Base-by-base conservation (phyloP, 2,888 invertebrate species). In the Aleiodes alternator region DNA sequence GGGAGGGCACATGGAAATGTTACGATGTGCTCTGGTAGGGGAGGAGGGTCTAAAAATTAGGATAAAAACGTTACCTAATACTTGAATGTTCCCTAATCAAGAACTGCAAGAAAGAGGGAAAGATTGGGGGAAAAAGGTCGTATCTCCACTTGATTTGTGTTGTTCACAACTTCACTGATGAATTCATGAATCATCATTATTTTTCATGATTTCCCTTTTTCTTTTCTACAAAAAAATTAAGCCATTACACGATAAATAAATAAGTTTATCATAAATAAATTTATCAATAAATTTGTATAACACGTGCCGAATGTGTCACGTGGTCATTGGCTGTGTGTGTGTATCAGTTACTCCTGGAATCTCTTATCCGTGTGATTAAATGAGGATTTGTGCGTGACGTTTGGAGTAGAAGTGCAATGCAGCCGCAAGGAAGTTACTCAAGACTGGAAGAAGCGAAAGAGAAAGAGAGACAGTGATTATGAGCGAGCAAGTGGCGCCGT, bases 401-500 rank as follows among this genome's bases (percentile, higher is more conserved):
- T 53, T 11, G 53, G 3, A 11, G 12, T 34, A 14, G 55, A n/a
- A 55, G 55, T 55, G 55, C 55, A 55, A 6, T 53, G 9, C 5
- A 53, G 53, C 55, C 55, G 16, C 55, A 55, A 16, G 55, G 55
- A 8, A 55, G n/a, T 55, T n/a, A 55, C 43, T 43, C 9, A 43
- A 11, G 43, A 43, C 43, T 6, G 43, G 0, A 43, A 8, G 11
- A 16, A 55, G 53, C 14, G 5, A 6, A 12, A 53, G 53, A 14
- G 53, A 53, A 3, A n/a, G 55, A 55, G 51, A 12, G 5, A 16
- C 14, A 11, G 14, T 8, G 86, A 87, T 88, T 88, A 88, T 86
- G 86, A 86, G 84, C 85, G 84, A 82, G 85, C 87, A 88, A 88
- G 88, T 88, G 87, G 86, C 84, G 81, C 83, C 87, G 87, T 88